Conservation (phyloP, 2,797 vertebrate species). For the Notolepis coatsorum region DNA sequence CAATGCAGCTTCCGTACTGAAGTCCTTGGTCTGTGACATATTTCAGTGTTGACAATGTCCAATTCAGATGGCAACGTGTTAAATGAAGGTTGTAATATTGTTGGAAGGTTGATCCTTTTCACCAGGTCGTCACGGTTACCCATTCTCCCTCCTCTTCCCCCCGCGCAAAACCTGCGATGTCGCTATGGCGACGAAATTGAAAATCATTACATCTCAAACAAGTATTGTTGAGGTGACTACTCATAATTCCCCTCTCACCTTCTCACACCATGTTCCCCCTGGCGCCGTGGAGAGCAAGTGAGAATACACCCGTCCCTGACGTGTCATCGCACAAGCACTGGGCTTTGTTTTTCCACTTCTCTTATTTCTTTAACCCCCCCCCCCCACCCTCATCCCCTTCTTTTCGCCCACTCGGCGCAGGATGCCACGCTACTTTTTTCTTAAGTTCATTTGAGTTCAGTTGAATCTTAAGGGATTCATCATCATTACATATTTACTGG, state of each 20-base stretch:
- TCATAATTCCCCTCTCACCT: slow-evolving; percentile 64
- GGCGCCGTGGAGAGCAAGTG: slow-evolving; percentile 44
- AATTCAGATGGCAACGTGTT: too few relatives aligned
- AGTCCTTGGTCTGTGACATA: too few relatives aligned
- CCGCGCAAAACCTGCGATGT: slow-evolving; percentile 47
- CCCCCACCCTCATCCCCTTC: slow-evolving; percentile 21
- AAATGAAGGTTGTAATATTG: too few relatives aligned
- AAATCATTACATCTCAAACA: slow-evolving; percentile 75
- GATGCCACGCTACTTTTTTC: slow-evolving; percentile 40
- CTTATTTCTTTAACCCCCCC: slow-evolving; percentile 15
- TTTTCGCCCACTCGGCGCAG: slow-evolving; percentile 66
- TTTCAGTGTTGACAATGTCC: too few relatives aligned
- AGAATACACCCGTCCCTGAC: slow-evolving; percentile 44
- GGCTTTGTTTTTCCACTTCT: slow-evolving; percentile 26
- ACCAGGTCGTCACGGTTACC: slow-evolving; percentile 38
- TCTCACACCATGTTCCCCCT: slow-evolving; percentile 37
- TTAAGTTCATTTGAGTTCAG: slow-evolving; percentile 89
- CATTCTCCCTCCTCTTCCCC: slow-evolving; percentile 32
- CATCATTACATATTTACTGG: slow-evolving; percentile 98
- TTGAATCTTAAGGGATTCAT: slow-evolving; percentile 88
- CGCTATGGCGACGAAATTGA: slow-evolving; percentile 74
- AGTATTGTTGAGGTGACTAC: slow-evolving; percentile 71
- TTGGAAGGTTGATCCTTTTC: neutral
- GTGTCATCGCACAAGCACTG: slow-evolving; percentile 39
- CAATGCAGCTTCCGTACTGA: too few relatives aligned